Base-by-base conservation (phyloP, 2,888 invertebrate species). In the Dugesia japonica region DNA sequence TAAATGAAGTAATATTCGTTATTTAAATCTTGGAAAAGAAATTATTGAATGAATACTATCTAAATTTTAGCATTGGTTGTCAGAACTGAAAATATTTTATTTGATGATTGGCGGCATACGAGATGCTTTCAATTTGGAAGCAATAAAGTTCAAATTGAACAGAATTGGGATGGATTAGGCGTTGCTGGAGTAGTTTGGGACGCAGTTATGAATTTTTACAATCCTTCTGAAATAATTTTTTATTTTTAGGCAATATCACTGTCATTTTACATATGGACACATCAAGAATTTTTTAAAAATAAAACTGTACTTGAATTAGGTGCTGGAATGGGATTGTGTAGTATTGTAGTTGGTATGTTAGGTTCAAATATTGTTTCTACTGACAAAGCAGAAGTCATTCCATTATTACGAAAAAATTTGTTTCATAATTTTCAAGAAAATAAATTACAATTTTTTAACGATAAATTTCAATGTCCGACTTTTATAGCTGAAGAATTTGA, bases 101-200 rank as follows among this genome's bases (percentile, higher is more conserved):
- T 31, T 28, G 71, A 56, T 20, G 71, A 71, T 71, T 71, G 76
- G 71, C 28, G 71, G n/a, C 26, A 31, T 13, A 71, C 26, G 26
- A 26, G 76, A 1, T 72, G 28, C 26, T 82, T 83, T 75, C 28
- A 75, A 0, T 81, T 81, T 78, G 80, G 77, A n/a, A 80, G 79
- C 26, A 78, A 80, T 17, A 78, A 80, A 1, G 77, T 83, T 13
- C 75, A 78, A 1, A 82, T 84, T 23, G 78, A 80, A 74, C 84
- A 84, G 77, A 80, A 83, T 74, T 84, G 83, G 83, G 79, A 79
- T 9, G 77, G 79, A 1, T 79, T 81, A 0, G 84, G 84, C 23
- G 82, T 84, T 15, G 83, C 84, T 56, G 83, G 82, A 31, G 83
- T 83, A 76, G 84, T 84, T 0, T 84, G 84, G 84, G 84, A 84